A percentile compares a stretch with the other conserved stretches of the same genome.
phyloP scores from a whole-genome alignment of 2,888 invertebrate genomes.

The Phymatocera aterrima region DNA sequence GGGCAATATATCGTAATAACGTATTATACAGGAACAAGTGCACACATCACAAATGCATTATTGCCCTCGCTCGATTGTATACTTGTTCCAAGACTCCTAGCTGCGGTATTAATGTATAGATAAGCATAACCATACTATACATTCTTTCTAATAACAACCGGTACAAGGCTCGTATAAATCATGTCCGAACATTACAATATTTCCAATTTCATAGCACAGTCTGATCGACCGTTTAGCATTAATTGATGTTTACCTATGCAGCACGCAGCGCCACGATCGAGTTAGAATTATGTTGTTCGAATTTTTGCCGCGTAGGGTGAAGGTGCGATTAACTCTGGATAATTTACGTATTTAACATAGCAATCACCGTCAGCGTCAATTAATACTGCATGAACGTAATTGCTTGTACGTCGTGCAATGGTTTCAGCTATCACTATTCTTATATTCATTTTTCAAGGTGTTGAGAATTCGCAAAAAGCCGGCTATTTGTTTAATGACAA shows the following conservation, averaged over 20 bases:
- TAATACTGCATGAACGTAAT: not conserved
- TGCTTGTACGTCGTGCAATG: not conserved
- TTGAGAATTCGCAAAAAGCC: constrained; percentile 13
- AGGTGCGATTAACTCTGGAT: not conserved
- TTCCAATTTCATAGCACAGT: constrained; percentile 2
- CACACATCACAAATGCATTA: constrained; percentile 13
- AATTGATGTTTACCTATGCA: constrained; percentile 24
- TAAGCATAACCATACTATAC: not conserved
- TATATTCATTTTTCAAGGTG: not conserved
- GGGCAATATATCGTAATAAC: not conserved
- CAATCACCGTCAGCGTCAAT: not conserved
- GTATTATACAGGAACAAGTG: constrained; percentile 5
- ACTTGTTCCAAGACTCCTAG: constrained; percentile 17
- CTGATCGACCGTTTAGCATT: constrained; percentile 30
- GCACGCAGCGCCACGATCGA: not conserved
- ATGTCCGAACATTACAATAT: constrained; percentile 22
- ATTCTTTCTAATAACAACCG: constrained; percentile 20
- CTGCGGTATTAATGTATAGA: not conserved
- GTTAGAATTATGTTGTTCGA: not conserved
- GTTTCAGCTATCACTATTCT: not conserved
- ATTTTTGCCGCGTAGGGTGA: not conserved
- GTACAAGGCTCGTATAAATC: constrained; percentile 13
- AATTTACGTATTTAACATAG: not conserved
- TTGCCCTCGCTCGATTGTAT: constrained; percentile 9
- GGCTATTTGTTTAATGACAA: constrained; percentile 24